Conservation (phyloP, 2,797 vertebrate genomes). For the Sebastes umbrosus region DNA sequence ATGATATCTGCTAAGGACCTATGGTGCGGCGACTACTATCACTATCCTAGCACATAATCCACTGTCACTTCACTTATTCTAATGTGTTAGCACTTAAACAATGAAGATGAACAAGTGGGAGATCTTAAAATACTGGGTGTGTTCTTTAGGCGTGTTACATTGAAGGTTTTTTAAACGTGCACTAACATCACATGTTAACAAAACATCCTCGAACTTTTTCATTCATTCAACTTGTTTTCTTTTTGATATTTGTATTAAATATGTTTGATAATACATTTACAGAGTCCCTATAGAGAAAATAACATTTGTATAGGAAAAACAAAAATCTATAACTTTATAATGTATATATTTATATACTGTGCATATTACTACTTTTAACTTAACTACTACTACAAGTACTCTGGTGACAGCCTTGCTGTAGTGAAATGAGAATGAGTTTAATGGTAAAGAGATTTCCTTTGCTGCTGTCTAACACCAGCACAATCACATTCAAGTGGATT, state of each 20-base stretch:
- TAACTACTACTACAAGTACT: neutral
- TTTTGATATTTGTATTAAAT: rapidly evolving
- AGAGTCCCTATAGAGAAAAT: neutral
- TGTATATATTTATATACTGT: neutral
- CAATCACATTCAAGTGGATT: conserved; percentile 16
- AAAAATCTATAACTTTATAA: neutral
- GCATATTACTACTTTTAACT: neutral
- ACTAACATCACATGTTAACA: neutral
- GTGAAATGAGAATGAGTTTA: neutral
- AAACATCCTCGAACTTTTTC: neutral
- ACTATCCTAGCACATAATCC: too few species aligned
- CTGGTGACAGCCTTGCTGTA: neutral
- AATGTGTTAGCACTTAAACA: neutral
- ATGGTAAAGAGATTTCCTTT: neutral
- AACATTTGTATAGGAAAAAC: neutral
- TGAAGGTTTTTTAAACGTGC: neutral
- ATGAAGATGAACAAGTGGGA: neutral
- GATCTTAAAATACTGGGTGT: neutral
- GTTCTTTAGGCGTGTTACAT: neutral
- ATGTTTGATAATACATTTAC: neutral
- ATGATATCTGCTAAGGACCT: neutral
- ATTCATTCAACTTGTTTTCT: neutral
- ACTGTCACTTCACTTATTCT: neutral
- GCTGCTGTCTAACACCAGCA: neutral
- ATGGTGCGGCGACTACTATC: neutral